Evolutionary conservation across 2,113 vertebrate genomes (phyloP).

Genomic region (Syngnathus typhle): DNA sequence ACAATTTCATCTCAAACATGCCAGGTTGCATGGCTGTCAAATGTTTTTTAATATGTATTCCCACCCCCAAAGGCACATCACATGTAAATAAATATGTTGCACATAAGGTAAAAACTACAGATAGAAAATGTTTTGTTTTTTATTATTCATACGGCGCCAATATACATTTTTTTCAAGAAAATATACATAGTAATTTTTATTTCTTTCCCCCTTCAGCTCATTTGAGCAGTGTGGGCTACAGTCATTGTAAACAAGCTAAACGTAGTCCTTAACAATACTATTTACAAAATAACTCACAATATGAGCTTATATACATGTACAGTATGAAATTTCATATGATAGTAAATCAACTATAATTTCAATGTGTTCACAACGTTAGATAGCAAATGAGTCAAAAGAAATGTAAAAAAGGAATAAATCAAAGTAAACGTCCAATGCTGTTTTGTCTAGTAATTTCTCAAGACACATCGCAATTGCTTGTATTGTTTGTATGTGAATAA

Average conservation of each 20-base stretch:
- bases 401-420: neutral
- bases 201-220: neutral
- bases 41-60: conserved; percentile 13
- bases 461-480: neutral
- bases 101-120: conserved; percentile 28
- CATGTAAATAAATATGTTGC: conserved; percentile 59
- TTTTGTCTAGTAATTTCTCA: neutral
- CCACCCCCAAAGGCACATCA: conserved; percentile 51
- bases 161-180: conserved; percentile 43
- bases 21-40: conserved; percentile 23
- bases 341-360: conserved; percentile 2
- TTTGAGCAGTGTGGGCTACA: conserved; percentile 13
- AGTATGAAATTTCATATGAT: conserved; percentile 18
- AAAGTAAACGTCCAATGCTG: neutral
- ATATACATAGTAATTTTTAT: conserved; percentile 13
- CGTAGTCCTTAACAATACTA: conserved; percentile 36
- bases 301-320: conserved; percentile 42
- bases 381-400: neutral
- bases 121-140: conserved; percentile 41
- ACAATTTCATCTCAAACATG: conserved; percentile 11
- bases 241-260: conserved; percentile 52
- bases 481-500: neutral
- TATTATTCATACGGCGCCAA: conserved; percentile 41
- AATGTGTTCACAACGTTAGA: neutral
- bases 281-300: conserved; percentile 45